phyloP scores from a whole-genome alignment of 1,140 invertebrate species.

The Leptonema lineaticorne region DNA sequence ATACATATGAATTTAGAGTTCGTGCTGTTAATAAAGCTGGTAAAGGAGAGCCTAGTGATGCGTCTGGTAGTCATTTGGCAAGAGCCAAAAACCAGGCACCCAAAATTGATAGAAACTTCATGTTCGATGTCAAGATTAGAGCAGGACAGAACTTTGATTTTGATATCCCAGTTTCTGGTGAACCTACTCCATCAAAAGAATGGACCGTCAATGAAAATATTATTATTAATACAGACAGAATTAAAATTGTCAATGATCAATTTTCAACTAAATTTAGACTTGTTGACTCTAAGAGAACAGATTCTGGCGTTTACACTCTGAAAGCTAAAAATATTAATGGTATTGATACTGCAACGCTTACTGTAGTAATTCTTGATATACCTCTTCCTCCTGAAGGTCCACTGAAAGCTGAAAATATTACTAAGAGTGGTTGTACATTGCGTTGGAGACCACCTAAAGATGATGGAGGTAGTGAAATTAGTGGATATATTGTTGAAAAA shows the following conservation, averaged over 20 bases:
- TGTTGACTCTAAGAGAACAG: conserved; percentile 83
- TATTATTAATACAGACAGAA: conserved; percentile 76
- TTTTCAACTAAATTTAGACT: conserved; percentile 87
- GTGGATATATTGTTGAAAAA: conserved; percentile 91
- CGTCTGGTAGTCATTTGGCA: conserved; percentile 84
- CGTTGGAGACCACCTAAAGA: conserved; percentile 89
- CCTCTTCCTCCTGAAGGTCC: conserved; percentile 88
- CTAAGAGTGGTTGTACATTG: conserved; percentile 79
- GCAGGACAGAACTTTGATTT: conserved; percentile 93
- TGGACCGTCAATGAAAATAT: conserved; percentile 85
- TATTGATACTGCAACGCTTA: conserved; percentile 82
- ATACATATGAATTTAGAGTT: conserved; percentile 92
- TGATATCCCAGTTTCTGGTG: conserved; percentile 90
- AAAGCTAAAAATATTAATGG: conserved; percentile 92
- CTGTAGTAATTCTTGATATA: conserved; percentile 85
- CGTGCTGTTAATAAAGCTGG: conserved; percentile 94
- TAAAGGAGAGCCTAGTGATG: conserved; percentile 84
- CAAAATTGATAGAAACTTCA: conserved; percentile 90
- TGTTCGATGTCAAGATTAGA: conserved; percentile 88
- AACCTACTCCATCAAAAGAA: conserved; percentile 90
- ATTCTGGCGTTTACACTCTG: conserved; percentile 88
- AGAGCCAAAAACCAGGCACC: conserved; percentile 89
- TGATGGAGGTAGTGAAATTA: conserved; percentile 89
- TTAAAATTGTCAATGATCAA: conserved; percentile 82
- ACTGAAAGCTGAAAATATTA: conserved; percentile 77